These are phyloP conservation scores for Raja brachyura DNA, from an alignment of 2,113 vertebrate species.

Conservation along the genomic window DNA sequence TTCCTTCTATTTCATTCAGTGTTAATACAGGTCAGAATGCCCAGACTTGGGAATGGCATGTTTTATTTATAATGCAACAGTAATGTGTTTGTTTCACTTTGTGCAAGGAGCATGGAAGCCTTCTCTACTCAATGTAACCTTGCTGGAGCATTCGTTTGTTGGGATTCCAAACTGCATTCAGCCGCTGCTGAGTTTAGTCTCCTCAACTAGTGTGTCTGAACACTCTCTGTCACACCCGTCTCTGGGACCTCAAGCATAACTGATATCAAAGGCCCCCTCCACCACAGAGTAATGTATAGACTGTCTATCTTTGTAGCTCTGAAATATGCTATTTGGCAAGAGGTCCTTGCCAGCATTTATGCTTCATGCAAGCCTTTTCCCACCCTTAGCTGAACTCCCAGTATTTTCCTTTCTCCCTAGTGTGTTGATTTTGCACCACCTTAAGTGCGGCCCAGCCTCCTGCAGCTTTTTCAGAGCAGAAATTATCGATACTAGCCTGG, in stretches of 20 bases:
- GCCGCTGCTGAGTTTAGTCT: not conserved
- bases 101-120: not conserved
- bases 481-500: too few species aligned
- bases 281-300: not conserved
- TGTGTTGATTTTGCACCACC: not conserved
- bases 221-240: not conserved
- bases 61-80: not conserved
- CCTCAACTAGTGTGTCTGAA: not conserved
- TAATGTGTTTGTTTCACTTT: not conserved
- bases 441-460: not conserved
- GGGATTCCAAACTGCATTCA: not conserved
- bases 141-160: not conserved
- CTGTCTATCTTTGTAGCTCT: not conserved
- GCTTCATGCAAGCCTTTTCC: not conserved
- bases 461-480: too few species aligned
- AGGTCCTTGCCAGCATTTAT: not conserved
- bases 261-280: not conserved
- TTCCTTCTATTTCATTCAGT: not conserved
- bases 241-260: not conserved
- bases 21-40: not conserved
- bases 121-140: not conserved
- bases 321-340: not conserved
- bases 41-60: not conserved
- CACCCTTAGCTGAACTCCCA: not conserved
- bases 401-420: not conserved